These are phyloP conservation scores for Sphaerodactylus townsendi DNA, from an alignment of 2,113 vertebrate species.

Conservation along the genomic window DNA sequence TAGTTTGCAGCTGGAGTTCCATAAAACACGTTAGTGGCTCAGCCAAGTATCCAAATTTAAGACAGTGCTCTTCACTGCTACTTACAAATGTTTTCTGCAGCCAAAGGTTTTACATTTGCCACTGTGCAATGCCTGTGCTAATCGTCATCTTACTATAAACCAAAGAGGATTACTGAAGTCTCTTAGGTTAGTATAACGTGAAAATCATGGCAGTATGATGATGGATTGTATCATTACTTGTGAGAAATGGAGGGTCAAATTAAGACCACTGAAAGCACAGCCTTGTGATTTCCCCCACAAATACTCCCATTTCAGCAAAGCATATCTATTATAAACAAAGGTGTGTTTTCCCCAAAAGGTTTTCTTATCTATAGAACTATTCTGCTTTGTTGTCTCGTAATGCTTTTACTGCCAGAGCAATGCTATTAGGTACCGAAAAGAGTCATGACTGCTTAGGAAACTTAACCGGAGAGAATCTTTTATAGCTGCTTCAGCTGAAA, in stretches of 20 bases:
- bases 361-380: slow-evolving; percentile 25
- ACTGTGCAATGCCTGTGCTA: slow-evolving; percentile 18
- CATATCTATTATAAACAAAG: not conserved
- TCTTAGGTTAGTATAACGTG: slow-evolving; percentile 43
- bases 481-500: slow-evolving; percentile 37
- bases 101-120: slow-evolving; percentile 49
- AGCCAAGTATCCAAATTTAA: slow-evolving; percentile 49
- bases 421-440: slow-evolving; percentile 19
- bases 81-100: slow-evolving; percentile 31
- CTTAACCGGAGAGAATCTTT: slow-evolving; percentile 37
- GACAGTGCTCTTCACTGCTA: slow-evolving; percentile 42
- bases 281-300: not conserved
- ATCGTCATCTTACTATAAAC: slow-evolving; percentile 44
- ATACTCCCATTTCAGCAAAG: not conserved
- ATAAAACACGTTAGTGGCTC: slow-evolving; percentile 26
- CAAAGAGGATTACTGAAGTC: slow-evolving; percentile 40
- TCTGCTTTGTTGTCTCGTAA: not conserved
- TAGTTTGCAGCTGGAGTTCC: slow-evolving; percentile 50
- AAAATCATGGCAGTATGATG: slow-evolving; percentile 37
- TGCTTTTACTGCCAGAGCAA: not conserved
- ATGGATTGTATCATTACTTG: slow-evolving; percentile 39
- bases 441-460: slow-evolving; percentile 24
- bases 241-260: not conserved
- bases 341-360: not conserved
- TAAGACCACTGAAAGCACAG: slow-evolving; percentile 11